These are phyloP conservation scores for Caenorhabditis uteleia DNA, from an alignment of 2,888 invertebrate species.

Conservation along the genomic window DNA sequence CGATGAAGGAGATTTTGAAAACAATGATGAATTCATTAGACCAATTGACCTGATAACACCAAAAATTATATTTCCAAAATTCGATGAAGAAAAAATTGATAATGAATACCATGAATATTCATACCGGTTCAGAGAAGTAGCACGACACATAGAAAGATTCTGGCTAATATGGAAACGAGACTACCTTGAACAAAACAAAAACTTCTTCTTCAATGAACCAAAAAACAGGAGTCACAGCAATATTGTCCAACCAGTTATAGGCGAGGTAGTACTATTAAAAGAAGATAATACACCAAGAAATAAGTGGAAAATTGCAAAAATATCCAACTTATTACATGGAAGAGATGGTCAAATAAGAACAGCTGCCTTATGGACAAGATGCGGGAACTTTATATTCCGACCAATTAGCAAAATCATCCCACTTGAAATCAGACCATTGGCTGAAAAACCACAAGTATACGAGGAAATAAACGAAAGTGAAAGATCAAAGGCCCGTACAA, in stretches of 20 bases:
- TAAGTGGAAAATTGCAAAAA: background rate
- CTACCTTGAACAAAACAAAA: background rate
- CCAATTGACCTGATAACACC: constrained; percentile 7
- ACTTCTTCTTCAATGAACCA: background rate
- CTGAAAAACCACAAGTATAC: background rate
- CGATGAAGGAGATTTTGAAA: background rate
- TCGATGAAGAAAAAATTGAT: background rate
- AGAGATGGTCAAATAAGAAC: background rate
- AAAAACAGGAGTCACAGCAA: background rate
- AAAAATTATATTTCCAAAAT: background rate
- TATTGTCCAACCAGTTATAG: background rate
- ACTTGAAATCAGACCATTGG: background rate
- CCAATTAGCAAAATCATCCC: background rate
- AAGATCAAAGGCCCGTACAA: no score
- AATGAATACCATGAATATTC: background rate
- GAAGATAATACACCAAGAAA: background rate
- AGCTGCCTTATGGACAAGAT: background rate
- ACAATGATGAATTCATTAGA: background rate
- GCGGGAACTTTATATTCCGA: background rate
- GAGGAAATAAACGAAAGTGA: no score
- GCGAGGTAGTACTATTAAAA: background rate
- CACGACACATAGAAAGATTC: background rate
- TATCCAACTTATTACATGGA: background rate
- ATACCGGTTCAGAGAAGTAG: background rate
- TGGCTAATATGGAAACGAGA: background rate